Conservation (phyloP, 2,113 vertebrate species). For the Stictonetta naevosa region DNA sequence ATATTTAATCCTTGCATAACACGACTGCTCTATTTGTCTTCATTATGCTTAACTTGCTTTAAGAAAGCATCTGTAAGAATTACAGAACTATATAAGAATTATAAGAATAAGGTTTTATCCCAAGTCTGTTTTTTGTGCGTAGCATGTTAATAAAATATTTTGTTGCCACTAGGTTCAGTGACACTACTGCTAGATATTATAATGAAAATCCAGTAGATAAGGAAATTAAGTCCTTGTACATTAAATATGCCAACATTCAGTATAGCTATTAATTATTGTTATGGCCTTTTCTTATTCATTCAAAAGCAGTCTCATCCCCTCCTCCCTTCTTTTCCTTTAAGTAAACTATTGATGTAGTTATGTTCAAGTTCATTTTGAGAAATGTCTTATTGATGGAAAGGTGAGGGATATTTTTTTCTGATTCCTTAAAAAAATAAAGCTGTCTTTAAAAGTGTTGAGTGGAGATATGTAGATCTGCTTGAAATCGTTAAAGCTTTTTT, state of each 20-base stretch:
- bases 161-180: background rate
- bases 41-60: background rate
- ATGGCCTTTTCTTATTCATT: background rate
- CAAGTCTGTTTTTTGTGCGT: background rate
- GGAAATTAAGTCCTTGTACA: background rate
- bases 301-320: background rate
- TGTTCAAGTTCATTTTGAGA: background rate
- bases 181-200: background rate
- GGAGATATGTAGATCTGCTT: background rate
- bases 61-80: background rate
- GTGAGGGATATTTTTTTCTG: too few relatives aligned
- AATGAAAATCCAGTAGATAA: background rate
- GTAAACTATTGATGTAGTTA: background rate
- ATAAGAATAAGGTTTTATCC: background rate
- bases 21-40: background rate
- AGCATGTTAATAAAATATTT: background rate
- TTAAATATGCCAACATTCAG: background rate
- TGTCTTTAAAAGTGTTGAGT: background rate
- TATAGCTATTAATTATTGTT: background rate
- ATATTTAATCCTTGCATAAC: background rate
- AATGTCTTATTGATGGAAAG: background rate
- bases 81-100: too few relatives aligned
- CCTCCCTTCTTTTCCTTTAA: background rate
- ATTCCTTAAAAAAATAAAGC: background rate
- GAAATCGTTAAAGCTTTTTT: background rate